A percentile compares a stretch with the other conserved stretches of the same genome.
phyloP scores from a whole-genome alignment of 2,113 vertebrate genomes.

The Merops nubicus region DNA sequence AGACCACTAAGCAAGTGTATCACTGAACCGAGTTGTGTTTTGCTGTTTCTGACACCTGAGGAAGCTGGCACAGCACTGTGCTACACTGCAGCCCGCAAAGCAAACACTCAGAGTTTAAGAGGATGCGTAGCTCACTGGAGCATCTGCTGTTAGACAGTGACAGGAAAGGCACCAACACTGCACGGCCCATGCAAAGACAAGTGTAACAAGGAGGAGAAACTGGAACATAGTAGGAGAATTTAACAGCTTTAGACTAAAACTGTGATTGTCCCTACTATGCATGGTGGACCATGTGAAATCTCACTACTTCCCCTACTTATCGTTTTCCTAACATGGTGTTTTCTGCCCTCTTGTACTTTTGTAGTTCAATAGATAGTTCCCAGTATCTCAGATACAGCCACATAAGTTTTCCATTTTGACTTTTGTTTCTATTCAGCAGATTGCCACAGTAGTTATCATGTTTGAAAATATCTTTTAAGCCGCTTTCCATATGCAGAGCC shows the following conservation, averaged over 20 bases:
- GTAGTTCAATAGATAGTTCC: conserved; percentile 85
- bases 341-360: conserved; percentile 86
- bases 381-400: conserved; percentile 95
- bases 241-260: background rate
- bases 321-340: conserved; percentile 74
- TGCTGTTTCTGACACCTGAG: background rate
- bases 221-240: background rate
- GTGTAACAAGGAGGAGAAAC: background rate
- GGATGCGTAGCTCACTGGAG: conserved; percentile 2
- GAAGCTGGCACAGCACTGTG: background rate
- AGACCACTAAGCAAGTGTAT: background rate
- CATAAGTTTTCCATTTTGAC: conserved; percentile 91
- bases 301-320: background rate
- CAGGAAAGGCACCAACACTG: conserved; percentile 16
- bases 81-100: background rate
- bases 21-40: background rate
- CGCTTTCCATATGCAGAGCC: conserved; percentile 81
- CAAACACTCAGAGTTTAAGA: background rate
- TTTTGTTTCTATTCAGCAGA: conserved; percentile 83
- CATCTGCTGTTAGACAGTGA: background rate
- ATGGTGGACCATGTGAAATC: rapidly evolving
- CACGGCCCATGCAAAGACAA: conserved; percentile 6
- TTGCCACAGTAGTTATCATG: conserved; percentile 90
- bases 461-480: conserved; percentile 91
- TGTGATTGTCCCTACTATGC: background rate